Conservation (phyloP, 2,113 vertebrate genomes). For the Capricornis sumatraensis region DNA sequence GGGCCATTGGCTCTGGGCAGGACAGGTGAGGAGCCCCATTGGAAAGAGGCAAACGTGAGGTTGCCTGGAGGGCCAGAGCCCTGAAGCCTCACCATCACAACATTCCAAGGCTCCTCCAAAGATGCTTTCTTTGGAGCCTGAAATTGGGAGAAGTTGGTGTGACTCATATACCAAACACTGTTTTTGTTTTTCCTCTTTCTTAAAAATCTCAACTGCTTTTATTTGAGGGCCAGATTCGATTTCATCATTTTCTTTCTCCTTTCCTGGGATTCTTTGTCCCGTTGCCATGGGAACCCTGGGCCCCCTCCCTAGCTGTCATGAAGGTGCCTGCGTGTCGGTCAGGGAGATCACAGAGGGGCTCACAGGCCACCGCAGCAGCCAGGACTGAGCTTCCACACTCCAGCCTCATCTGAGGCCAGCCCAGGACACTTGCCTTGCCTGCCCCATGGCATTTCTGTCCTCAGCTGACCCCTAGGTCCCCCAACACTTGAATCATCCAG, state of each 20-base stretch:
- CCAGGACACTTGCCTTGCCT: neutral
- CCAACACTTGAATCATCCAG: neutral
- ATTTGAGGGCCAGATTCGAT: slow-evolving; percentile 26
- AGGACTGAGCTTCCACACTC: neutral
- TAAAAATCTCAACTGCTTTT: slow-evolving; percentile 41
- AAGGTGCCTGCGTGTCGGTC: neutral
- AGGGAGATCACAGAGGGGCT: neutral
- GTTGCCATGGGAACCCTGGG: neutral
- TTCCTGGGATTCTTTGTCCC: neutral
- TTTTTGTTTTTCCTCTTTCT: slow-evolving; percentile 54
- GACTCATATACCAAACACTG: neutral
- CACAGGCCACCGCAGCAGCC: neutral
- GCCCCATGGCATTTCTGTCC: neutral
- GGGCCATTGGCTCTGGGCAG: neutral
- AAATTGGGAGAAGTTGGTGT: neutral
- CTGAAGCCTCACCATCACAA: fast-evolving
- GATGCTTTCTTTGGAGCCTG: slow-evolving; percentile 20
- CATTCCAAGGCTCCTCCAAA: neutral
- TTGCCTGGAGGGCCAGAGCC: neutral
- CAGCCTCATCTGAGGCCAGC: neutral
- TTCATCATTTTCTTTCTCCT: slow-evolving; percentile 11
- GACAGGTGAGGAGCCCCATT: neutral
- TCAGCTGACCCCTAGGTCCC: neutral
- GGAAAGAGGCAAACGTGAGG: neutral
- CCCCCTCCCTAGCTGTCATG: neutral